Base-by-base conservation (phyloP, 37 sponge, comb jelly and placozoan genomes). In the Halisarca cf. caerulea region DNA sequence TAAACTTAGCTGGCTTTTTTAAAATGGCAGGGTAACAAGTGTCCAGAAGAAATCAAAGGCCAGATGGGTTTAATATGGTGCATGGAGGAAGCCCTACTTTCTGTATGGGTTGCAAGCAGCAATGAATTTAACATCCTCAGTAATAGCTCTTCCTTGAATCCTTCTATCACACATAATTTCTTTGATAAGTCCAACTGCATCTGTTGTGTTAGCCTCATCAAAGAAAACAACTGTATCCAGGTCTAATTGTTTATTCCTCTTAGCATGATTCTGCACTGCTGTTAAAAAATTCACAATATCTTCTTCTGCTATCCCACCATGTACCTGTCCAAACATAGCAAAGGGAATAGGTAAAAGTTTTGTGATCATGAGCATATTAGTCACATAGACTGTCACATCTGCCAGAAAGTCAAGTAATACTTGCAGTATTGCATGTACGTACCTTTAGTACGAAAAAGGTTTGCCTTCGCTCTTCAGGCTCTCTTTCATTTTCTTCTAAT, bases 191-290 rank as follows among this genome's bases (percentile, higher is more conserved):
- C 93, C 96, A 73, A 97, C 82, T 37, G 90, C 92, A 58, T 94
- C 95, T 54, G 93, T 98, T 20, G 99, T 95, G 85, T 98, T 98
- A 27, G 99, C 99, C 87, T 98, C 99, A 87, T 98, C 99, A 92
- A 98, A 98, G 88, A 98, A 98, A 17, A 96, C 73, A 17, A 98
- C 90, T 32, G 96, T 98, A 78, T 92, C 87, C 37, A 90, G 42
- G 0, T 78, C 47, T 14, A 58, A 20, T 36, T 59, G 43, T 2
- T 30, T 25, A 57, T 98, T 95, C 20, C 43, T 18, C 64, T 35
- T 34, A 47, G 94, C 93, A n/a, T 58, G 74, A 47, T 47, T 74
- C 51, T 92, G 84, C 20, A 94, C 99, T 21, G 74, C 53, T 23
- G 82, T 42, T 27, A 97, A 73, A 24, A 78, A 74, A 2, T 35